phyloP scores from a whole-genome alignment of 2,797 vertebrate species.

The Parambassis ranga region DNA sequence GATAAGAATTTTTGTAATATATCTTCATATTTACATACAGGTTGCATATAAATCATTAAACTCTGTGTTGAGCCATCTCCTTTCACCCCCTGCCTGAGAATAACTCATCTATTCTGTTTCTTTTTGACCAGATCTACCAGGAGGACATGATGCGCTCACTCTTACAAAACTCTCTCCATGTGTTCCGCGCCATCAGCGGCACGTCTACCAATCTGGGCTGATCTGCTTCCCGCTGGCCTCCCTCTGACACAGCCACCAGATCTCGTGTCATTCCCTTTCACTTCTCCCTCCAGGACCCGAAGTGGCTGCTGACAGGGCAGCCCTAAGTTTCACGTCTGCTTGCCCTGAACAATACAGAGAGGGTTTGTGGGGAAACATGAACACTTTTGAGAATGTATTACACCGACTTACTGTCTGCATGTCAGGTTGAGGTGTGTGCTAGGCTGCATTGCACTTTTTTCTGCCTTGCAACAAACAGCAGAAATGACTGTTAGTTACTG shows the following conservation, averaged over 20 bases:
- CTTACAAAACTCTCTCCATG: conserved; percentile 91
- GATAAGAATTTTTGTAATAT: no score
- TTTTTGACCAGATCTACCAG: conserved; percentile 85
- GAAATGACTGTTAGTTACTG: background rate
- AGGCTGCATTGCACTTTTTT: conserved; percentile 34
- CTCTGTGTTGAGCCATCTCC: no score
- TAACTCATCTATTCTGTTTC: conserved; percentile 3
- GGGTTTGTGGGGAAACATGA: no score
- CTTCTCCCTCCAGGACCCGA: background rate
- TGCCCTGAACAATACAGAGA: no score
- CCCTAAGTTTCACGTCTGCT: background rate
- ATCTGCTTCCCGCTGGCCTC: conserved; percentile 16
- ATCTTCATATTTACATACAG: no score
- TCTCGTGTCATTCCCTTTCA: background rate
- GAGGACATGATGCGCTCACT: conserved; percentile 90
- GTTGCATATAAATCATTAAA: no score
- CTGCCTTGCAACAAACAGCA: conserved; percentile 12
- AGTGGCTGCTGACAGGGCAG: background rate
- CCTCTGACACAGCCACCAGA: accelerated
- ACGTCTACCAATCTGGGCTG: conserved; percentile 84
- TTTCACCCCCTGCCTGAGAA: no score
- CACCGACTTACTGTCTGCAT: conserved; percentile 19
- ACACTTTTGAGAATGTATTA: conserved; percentile 54
- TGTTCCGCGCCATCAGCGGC: conserved; percentile 95
- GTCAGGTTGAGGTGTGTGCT: conserved; percentile 16